Conservation (phyloP, 2,888 invertebrate genomes). For the Acrobasis suavella region DNA sequence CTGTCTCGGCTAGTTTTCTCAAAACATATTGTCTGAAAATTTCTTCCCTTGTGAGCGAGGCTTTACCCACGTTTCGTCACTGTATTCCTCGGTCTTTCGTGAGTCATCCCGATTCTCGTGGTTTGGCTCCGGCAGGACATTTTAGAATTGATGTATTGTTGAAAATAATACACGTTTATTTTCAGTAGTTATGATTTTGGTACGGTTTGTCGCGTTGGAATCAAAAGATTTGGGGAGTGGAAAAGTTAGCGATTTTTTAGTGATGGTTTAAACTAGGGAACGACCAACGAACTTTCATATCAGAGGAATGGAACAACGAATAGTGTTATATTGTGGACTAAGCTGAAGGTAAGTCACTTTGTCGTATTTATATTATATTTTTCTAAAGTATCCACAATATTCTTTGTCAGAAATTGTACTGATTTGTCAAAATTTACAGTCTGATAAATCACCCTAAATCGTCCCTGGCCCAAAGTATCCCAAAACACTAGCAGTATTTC, state of each 20-base stretch:
- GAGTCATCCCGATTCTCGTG: background rate
- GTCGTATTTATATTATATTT: too few relatives aligned
- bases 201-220: background rate
- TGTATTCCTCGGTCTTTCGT: background rate
- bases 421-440: too few relatives aligned
- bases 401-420: too few relatives aligned
- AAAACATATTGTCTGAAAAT: background rate
- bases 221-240: background rate
- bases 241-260: background rate
- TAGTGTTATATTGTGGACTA: background rate
- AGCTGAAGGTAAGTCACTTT: background rate
- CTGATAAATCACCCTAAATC: too few relatives aligned
- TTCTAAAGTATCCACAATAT: too few relatives aligned
- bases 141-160: background rate
- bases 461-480: too few relatives aligned
- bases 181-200: background rate
- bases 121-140: background rate
- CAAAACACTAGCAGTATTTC: too few relatives aligned
- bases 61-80: background rate
- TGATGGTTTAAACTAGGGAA: background rate
- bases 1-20: too few relatives aligned
- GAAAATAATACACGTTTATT: background rate
- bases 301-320: background rate
- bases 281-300: conserved; percentile 3
- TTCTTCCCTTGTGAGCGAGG: background rate